phyloP scores from a whole-genome alignment of 2,113 vertebrate species.

The Odontophorus gujanensis region DNA sequence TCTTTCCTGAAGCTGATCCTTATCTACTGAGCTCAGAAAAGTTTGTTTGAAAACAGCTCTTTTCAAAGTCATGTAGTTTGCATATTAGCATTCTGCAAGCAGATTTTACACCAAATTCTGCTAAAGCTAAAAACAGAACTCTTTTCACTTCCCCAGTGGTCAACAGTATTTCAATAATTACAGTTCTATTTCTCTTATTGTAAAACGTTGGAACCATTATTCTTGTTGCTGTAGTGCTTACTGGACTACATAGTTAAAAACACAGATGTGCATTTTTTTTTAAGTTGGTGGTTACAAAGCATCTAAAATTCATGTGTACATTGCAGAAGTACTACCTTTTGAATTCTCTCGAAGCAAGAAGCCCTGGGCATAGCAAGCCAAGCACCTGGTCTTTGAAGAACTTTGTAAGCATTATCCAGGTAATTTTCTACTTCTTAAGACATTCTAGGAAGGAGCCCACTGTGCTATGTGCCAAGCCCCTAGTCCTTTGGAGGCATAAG shows the following conservation, averaged over 20 bases:
- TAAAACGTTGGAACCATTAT: not conserved
- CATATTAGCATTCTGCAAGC: not conserved
- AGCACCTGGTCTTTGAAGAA: not conserved
- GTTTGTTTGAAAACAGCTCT: not conserved
- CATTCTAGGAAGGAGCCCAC: not conserved
- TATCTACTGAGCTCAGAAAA: constrained; percentile 4
- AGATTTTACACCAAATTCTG: not conserved
- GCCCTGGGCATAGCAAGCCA: not conserved
- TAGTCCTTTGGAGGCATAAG: not conserved
- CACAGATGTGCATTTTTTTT: not conserved
- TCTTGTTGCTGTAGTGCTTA: not conserved
- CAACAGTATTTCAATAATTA: not conserved
- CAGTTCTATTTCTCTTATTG: not conserved
- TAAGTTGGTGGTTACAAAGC: not conserved
- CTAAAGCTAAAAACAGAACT: not conserved
- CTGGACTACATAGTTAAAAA: not conserved
- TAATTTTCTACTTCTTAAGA: not conserved
- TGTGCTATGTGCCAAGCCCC: not conserved
- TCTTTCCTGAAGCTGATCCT: not conserved
- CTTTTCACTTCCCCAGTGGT: not conserved
- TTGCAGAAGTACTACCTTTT: not conserved
- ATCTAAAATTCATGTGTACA: not conserved
- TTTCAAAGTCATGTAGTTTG: not conserved
- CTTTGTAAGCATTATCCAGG: not conserved
- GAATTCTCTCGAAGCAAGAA: not conserved